Percentiles rank a stretch among this genome's conserved stretches.
Evolutionary conservation across 1,140 invertebrate species (phyloP).

Genomic region (Drosophila tani): DNA sequence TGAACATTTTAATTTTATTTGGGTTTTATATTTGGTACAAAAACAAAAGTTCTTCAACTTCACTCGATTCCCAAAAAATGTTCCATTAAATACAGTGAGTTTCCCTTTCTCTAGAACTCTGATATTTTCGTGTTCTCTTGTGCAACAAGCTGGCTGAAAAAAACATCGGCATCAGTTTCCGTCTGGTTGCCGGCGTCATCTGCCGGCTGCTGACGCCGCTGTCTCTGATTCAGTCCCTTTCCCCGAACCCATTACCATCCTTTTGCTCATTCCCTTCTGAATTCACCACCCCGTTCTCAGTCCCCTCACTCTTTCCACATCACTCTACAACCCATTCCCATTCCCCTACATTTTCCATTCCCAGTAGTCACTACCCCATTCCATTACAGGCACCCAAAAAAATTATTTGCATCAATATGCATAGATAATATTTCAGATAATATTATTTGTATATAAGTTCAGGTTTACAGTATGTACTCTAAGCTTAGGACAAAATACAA

Average conservation of each 20-base stretch:
- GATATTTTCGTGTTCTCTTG: slow-evolving; percentile 52
- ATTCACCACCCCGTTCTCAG: not conserved
- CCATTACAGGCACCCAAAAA: slow-evolving; percentile 1
- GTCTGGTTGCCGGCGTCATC: slow-evolving; percentile 61
- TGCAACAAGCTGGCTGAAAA: slow-evolving; percentile 46
- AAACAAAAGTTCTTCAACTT: slow-evolving; percentile 2
- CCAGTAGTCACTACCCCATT: slow-evolving; percentile 6
- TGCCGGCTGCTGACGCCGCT: slow-evolving; percentile 55
- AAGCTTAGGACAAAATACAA: too few relatives aligned
- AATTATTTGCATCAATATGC: not conserved
- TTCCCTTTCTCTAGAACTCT: slow-evolving; percentile 1
- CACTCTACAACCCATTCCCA: not conserved
- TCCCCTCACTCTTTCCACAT: not conserved
- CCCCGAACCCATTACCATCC: slow-evolving; percentile 8
- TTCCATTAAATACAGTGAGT: slow-evolving; percentile 9
- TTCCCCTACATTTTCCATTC: not conserved
- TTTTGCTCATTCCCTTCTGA: not conserved
- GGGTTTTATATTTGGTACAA: not conserved
- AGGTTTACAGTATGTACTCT: too few relatives aligned
- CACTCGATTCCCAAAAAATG: slow-evolving; percentile 16
- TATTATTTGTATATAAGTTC: too few relatives aligned
- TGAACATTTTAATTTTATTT: not conserved
- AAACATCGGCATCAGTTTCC: slow-evolving; percentile 59
- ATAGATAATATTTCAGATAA: too few relatives aligned
- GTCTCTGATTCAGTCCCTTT: slow-evolving; percentile 21